A percentile compares a stretch with the other conserved stretches of the same genome.
phyloP scores from a whole-genome alignment of 2,888 invertebrate genomes.

The Stenodera caucasica region DNA sequence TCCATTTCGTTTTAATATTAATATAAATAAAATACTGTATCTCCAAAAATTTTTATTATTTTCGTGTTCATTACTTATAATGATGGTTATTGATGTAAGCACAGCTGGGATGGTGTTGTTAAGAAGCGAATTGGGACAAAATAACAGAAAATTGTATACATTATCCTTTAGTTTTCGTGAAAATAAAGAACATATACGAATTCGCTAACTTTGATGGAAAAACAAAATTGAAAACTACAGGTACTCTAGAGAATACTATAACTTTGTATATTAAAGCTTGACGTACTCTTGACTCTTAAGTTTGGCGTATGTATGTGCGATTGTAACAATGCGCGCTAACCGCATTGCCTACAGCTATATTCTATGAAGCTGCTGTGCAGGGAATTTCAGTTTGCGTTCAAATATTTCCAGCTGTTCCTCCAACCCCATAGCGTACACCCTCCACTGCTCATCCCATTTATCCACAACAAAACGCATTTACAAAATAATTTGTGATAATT shows the following conservation, averaged over 20 bases:
- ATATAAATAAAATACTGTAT: neutral
- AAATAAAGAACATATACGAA: neutral
- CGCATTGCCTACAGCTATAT: conserved; percentile 52
- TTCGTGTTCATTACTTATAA: neutral
- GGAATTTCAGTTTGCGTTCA: conserved; percentile 41
- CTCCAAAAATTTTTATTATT: neutral
- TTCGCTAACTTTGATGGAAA: conserved; percentile 8
- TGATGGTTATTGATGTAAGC: neutral
- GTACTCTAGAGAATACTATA: conserved; percentile 5
- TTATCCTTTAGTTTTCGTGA: neutral
- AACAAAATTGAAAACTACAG: conserved; percentile 7
- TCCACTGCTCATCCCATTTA: conserved; percentile 14
- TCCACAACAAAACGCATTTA: conserved; percentile 21
- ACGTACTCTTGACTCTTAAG: conserved; percentile 27
- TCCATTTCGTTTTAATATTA: neutral
- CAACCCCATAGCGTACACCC: conserved; percentile 7
- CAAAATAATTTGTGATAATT: no score
- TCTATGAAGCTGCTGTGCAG: conserved; percentile 45
- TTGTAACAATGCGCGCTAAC: conserved; percentile 52
- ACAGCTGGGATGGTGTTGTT: no score
- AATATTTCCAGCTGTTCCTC: conserved; percentile 36
- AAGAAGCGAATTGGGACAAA: neutral
- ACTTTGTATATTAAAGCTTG: conserved; percentile 6
- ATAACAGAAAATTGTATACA: neutral
- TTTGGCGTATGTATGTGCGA: conserved; percentile 38